phyloP scores from a whole-genome alignment of 2,888 invertebrate species.

The Eupeodes luniger region DNA sequence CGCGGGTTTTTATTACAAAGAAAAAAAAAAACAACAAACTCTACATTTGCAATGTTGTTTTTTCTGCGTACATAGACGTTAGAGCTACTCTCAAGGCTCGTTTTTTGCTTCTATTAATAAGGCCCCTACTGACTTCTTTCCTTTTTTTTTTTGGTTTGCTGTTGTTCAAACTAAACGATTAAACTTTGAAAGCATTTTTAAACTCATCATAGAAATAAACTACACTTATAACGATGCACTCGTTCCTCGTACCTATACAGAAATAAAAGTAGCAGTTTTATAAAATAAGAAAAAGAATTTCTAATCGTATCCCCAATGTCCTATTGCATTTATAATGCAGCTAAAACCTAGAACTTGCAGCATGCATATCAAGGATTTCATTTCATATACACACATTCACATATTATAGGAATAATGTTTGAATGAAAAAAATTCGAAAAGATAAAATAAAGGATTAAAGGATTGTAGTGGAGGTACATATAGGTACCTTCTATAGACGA shows the following conservation, averaged over 20 bases:
- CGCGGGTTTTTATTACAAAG: constrained; percentile 19
- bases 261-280: background rate
- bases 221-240: background rate
- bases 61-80: constrained; percentile 44
- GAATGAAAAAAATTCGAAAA: constrained; percentile 42
- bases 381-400: no score
- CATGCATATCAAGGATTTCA: constrained; percentile 70
- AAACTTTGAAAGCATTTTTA: constrained; percentile 54
- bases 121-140: background rate
- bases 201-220: background rate
- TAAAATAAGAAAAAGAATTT: constrained; percentile 55
- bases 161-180: constrained; percentile 31
- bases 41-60: constrained; percentile 13
- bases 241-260: background rate
- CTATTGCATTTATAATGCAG: constrained; percentile 71
- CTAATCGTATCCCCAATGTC: constrained; percentile 75
- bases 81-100: constrained; percentile 12
- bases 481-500: constrained; percentile 20
- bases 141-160: background rate
- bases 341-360: constrained; percentile 40
- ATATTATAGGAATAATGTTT: constrained; percentile 46
- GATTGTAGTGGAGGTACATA: background rate
- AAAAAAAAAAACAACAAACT: background rate
- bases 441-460: constrained; percentile 75
- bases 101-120: constrained; percentile 16